phyloP scores from a whole-genome alignment of 23 tunicate genomes.

The Ciona savignyi region DNA sequence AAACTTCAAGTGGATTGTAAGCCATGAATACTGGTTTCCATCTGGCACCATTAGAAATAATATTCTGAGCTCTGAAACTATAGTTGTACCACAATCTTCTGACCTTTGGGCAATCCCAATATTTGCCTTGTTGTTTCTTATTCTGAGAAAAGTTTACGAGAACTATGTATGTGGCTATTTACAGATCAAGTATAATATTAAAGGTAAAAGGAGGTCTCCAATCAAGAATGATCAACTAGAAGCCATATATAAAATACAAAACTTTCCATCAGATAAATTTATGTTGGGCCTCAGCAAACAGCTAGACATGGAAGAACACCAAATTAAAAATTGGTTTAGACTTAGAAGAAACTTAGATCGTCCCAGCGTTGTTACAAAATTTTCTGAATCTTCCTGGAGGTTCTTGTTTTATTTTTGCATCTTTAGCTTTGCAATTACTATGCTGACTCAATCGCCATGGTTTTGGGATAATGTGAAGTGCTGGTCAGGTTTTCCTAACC shows the following conservation, averaged over 20 bases:
- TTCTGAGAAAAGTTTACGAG: background rate
- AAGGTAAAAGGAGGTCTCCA: background rate
- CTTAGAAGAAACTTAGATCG: constrained; percentile 42
- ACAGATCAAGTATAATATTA: background rate
- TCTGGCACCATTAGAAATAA: constrained; percentile 5
- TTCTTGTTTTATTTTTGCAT: constrained; percentile 56
- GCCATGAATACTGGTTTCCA: constrained; percentile 6
- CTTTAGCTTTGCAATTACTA: constrained; percentile 57
- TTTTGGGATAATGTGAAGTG: constrained; percentile 90
- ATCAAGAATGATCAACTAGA: background rate
- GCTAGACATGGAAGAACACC: constrained; percentile 13
- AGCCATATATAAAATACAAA: background rate
- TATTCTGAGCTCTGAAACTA: background rate
- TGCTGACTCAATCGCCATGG: constrained; percentile 70
- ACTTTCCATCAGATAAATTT: background rate
- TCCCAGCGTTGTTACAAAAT: constrained; percentile 59
- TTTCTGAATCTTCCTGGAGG: constrained; percentile 91
- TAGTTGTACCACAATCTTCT: background rate
- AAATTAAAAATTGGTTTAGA: constrained; percentile 75
- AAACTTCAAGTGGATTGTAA: background rate
- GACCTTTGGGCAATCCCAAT: background rate
- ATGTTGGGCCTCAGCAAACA: background rate
- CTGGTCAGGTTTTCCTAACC: constrained; percentile 86
- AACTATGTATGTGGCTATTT: background rate
- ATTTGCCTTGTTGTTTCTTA: background rate